phyloP scores from a whole-genome alignment of 2,888 invertebrate genomes.

The Agonopterix subpropinquella region DNA sequence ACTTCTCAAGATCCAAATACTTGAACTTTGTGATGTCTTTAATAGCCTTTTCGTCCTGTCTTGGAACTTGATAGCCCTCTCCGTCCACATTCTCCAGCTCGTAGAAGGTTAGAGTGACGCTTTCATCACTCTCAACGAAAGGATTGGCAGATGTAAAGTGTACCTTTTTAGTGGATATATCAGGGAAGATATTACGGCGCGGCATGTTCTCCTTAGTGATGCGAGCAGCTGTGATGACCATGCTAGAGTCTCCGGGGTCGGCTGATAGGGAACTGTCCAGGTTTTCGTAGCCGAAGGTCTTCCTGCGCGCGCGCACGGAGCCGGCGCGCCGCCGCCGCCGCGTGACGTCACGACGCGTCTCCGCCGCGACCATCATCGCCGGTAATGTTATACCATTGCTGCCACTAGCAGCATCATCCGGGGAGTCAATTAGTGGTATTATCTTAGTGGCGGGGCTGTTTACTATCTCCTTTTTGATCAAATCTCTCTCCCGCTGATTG shows the following conservation, averaged over 20 bases:
- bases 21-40: constrained; percentile 63
- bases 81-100: constrained; percentile 52
- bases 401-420: constrained; percentile 20
- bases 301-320: constrained; percentile 41
- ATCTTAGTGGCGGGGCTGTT: constrained; percentile 52
- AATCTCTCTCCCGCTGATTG: constrained; percentile 64
- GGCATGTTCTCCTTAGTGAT: constrained; percentile 64
- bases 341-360: constrained; percentile 24
- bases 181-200: constrained; percentile 58
- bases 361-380: constrained; percentile 36
- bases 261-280: constrained; percentile 77
- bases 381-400: constrained; percentile 64
- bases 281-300: constrained; percentile 68
- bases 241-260: constrained; percentile 71
- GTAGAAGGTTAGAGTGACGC: constrained; percentile 66
- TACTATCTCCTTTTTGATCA: constrained; percentile 61
- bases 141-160: constrained; percentile 65
- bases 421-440: constrained; percentile 31
- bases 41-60: constrained; percentile 19
- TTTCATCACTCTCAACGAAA: constrained; percentile 67
- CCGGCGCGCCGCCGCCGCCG: constrained; percentile 38
- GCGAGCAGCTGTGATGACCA: constrained; percentile 71
- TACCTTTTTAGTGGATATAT: constrained; percentile 54
- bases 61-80: constrained; percentile 38
- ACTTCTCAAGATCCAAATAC: constrained; percentile 56